Conservation (phyloP, 2,888 invertebrate genomes). For the Tipula lateralis region DNA sequence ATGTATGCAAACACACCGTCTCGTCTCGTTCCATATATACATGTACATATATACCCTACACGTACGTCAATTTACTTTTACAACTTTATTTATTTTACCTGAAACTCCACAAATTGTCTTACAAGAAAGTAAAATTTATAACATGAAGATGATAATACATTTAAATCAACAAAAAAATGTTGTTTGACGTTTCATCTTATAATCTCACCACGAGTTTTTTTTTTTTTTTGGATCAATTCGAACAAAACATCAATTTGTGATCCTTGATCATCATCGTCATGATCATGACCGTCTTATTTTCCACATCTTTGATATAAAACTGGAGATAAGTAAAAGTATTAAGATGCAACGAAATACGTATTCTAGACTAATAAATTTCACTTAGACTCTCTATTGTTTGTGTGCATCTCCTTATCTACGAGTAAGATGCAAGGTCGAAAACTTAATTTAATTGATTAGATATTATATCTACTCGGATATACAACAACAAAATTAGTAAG, state of each 20-base stretch:
- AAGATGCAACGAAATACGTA: not conserved
- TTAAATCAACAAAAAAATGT: not conserved
- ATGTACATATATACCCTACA: not conserved
- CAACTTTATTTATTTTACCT: conserved; percentile 19
- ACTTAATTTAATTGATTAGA: not conserved
- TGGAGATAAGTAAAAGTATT: not conserved
- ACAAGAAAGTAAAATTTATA: conserved; percentile 24
- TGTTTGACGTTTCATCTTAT: not conserved
- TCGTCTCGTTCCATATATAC: not conserved
- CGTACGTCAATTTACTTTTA: conserved; percentile 1
- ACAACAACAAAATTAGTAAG: not conserved
- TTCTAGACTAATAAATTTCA: conserved; percentile 24
- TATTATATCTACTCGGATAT: too few relatives aligned
- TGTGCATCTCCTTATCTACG: not conserved
- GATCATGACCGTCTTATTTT: not conserved
- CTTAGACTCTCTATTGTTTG: not conserved
- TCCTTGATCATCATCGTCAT: not conserved
- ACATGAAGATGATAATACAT: not conserved
- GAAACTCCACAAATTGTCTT: not conserved
- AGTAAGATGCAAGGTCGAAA: not conserved
- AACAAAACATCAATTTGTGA: conserved; percentile 11
- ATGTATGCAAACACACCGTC: not conserved
- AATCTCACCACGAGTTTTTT: not conserved
- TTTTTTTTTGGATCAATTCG: not conserved
- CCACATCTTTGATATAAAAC: not conserved